Conservation (phyloP, 1,140 invertebrate species). For the Drosophila sproati region DNA sequence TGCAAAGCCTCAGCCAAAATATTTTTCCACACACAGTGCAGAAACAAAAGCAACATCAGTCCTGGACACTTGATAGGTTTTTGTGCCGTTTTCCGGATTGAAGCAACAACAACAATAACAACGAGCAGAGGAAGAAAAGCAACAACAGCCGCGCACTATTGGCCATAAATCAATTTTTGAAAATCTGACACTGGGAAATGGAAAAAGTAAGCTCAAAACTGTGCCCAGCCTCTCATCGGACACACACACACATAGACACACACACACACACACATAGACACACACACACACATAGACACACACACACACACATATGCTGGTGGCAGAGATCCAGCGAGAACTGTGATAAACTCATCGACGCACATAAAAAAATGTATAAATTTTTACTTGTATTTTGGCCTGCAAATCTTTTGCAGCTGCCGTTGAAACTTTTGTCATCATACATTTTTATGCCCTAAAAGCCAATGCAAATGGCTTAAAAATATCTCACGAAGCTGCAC, state of each 20-base stretch:
- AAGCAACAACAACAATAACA: not conserved
- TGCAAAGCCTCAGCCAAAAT: constrained; percentile 65
- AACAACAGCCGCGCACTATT: constrained; percentile 60
- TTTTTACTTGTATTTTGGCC: constrained; percentile 52
- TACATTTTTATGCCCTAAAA: too few species aligned
- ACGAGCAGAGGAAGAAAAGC: too few species aligned
- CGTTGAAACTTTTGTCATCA: constrained; percentile 76
- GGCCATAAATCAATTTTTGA: constrained; percentile 82
- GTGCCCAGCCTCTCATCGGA: constrained; percentile 24
- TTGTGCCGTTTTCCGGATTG: constrained; percentile 48
- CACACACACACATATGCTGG: constrained; percentile 12
- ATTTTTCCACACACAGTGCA: constrained; percentile 44
- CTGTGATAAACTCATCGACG: constrained; percentile 33
- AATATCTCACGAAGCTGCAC: too few species aligned
- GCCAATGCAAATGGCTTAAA: too few species aligned
- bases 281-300: not conserved
- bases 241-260: not conserved
- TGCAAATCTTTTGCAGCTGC: constrained; percentile 75
- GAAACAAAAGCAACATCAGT: constrained; percentile 41
- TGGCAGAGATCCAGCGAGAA: constrained; percentile 17
- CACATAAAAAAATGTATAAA: constrained; percentile 62
- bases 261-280: not conserved
- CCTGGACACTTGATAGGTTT: constrained; percentile 75
- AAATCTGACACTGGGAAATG: constrained; percentile 81
- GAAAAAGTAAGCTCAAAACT: constrained; percentile 82